Evolutionary conservation across 2,113 vertebrate species (phyloP), one percentile per base, ranked within the genome.

Genomic region (Cyrtonyx montezumae): DNA sequence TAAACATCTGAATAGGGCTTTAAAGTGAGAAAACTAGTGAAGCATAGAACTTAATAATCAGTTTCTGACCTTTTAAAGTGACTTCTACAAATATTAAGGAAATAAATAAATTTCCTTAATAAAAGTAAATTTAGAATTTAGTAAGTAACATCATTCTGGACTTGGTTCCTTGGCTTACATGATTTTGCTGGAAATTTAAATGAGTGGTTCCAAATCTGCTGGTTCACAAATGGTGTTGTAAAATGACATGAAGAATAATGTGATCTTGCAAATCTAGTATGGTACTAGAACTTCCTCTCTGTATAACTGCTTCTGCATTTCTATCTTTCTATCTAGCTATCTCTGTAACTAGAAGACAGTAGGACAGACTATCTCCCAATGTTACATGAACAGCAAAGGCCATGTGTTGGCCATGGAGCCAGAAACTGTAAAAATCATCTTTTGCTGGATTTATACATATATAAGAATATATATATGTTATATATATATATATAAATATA

Each of bases 21-120:
- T 82, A 22, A 43, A 84, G 59, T 2, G 0, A 42, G 65, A 91
- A 69, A 23, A n/a, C 20, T 49, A 71, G 48, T 34, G 59, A 66
- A 53, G 79, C 40, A 53, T 66, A 48, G 79, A 53, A 79, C 34
- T 22, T 67, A 73, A 49, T 69, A 85, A 74, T 79, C 65, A 67
- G n/a, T 87, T 40, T 84, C 36, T 82, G 81, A 87, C 75, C 85
- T 96, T 91, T 93, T 56, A 69, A 53, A 61, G 63, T 45, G 28
- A 76, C 59, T 91, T 91, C 36, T 25, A 69, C 91, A 88, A 92
- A 69, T 22, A 51, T 12, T 23, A 49, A 48, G 30, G 23, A 61
- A 84, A 59, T 58, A 89, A 79, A 40, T 7, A 19, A 22, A 68
- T 80, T 53, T 34, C n/a, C 59, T 68, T 51, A 43, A 65, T 8